phyloP scores from a whole-genome alignment of 2,888 invertebrate genomes.

The Anarsia innoxiella region DNA sequence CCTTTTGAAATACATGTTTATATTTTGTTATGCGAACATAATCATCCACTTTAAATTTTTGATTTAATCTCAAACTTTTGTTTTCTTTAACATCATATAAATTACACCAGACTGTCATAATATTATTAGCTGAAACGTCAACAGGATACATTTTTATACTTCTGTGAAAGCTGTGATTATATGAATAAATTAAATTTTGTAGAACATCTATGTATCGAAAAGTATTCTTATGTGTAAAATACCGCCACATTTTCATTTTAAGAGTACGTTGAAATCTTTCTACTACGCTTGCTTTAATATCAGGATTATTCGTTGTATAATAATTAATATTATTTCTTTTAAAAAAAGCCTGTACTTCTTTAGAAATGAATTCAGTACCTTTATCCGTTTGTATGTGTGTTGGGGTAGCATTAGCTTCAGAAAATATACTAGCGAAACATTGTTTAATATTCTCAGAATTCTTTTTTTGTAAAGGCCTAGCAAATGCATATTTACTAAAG shows the following conservation, averaged over 20 bases:
- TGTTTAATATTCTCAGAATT: neutral
- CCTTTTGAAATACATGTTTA: constrained; percentile 26
- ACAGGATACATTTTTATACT: constrained; percentile 15
- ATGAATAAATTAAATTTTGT: constrained; percentile 11
- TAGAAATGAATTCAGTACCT: constrained; percentile 7
- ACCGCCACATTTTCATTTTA: constrained; percentile 15
- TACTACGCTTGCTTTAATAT: constrained; percentile 9
- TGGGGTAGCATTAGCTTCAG: constrained; percentile 5
- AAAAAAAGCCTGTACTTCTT: constrained; percentile 6
- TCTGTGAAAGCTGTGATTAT: constrained; percentile 21
- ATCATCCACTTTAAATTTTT: constrained; percentile 15
- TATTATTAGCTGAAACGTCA: constrained; percentile 23
- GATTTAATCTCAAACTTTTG: neutral
- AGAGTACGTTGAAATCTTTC: constrained; percentile 10
- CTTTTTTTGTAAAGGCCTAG: constrained; percentile 7
- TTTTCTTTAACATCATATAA: constrained; percentile 8
- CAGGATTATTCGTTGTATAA: constrained; percentile 7
- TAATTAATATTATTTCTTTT: constrained; percentile 9
- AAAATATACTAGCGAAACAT: constrained; percentile 3
- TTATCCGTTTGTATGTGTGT: constrained; percentile 10
- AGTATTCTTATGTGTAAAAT: constrained; percentile 13
- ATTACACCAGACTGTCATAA: constrained; percentile 19
- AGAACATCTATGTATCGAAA: constrained; percentile 10
- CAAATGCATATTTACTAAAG: constrained; percentile 18
- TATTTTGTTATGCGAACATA: constrained; percentile 24